Evolutionary conservation across 2,888 invertebrate species (phyloP), one percentile per base, ranked within the genome.

Genomic region (Augiades crinisus): DNA sequence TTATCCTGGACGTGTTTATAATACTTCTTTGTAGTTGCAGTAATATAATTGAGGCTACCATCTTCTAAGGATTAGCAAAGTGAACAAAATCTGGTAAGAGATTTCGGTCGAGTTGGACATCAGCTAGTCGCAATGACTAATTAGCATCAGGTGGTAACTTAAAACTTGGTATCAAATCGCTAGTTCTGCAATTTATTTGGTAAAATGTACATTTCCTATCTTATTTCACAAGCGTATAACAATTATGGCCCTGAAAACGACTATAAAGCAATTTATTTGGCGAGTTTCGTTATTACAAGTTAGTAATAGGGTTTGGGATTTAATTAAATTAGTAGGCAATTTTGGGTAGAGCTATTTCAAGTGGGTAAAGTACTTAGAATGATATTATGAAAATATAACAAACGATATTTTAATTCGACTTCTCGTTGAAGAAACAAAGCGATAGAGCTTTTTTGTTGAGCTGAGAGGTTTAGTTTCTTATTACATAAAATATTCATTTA

Each of bases 231-330:
- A 21, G 21, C 37, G 21, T 5, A 6, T 21, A 37, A 21, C 7
- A 19, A 36, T 36, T 17, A 36, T 19, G 8, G 36, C 10, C 7
- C 17, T 19, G 17, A 3, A 36, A 36, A 17, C 5, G 36, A 36
- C 36, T 36, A 16, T 36, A 36, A 36, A 36, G 36, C 17, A 36
- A 36, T 36, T 36, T 19, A 36, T 36, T 17, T 16, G 17, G 36
- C 17, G 10, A 36, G 17, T 17, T 14, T 36, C 19, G 36, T 36
- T 36, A 36, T 36, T 10, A 36, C 36, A 36, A 21, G 19, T 37
- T 37, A 21, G 21, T 21, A 37, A 37, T 37, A 12, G 21, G 21
- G 21, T 37, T 37, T 21, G 12, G 13, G 37, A 37, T 21, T 36
- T 37, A 37, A 37, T 37, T 21, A 19, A 37, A 37, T 12, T 37